These are phyloP conservation scores for Amia ocellicauda DNA, from an alignment of 2,113 vertebrate genomes.

Conservation along the genomic window DNA sequence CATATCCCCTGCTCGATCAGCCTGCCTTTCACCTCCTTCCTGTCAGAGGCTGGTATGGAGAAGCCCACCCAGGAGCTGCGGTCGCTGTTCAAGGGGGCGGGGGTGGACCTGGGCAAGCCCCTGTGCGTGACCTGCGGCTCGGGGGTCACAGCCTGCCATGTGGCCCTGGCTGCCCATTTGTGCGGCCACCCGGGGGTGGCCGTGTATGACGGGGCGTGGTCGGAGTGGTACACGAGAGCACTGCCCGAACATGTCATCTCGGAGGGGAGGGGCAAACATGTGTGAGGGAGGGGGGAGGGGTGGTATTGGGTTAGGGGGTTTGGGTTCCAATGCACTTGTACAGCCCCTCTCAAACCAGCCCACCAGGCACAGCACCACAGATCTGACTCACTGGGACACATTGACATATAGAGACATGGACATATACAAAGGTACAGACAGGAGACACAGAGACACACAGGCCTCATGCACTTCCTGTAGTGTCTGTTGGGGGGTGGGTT, in stretches of 20 bases:
- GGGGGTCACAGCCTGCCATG: conserved; percentile 86
- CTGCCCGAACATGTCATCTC: conserved; percentile 77
- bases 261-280: conserved; percentile 72
- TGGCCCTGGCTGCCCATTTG: conserved; percentile 79
- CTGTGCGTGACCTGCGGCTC: conserved; percentile 85
- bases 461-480: too few relatives aligned
- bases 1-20: conserved; percentile 79
- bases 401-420: too few relatives aligned
- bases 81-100: conserved; percentile 69
- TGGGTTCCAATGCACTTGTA: too few relatives aligned
- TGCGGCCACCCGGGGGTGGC: conserved; percentile 76
- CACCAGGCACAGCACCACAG: too few relatives aligned
- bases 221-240: conserved; percentile 86
- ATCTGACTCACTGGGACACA: too few relatives aligned
- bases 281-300: conserved; percentile 39
- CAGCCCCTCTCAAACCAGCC: too few relatives aligned
- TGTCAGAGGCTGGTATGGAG: conserved; percentile 74
- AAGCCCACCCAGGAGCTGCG: conserved; percentile 68
- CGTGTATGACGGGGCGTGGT: conserved; percentile 88
- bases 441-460: too few relatives aligned
- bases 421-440: too few relatives aligned
- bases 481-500: too few relatives aligned
- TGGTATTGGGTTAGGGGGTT: background rate
- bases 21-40: conserved; percentile 82
- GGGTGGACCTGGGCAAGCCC: conserved; percentile 69